Conservation (phyloP, 1,140 invertebrate genomes). For the Pectinophora gossypiella region DNA sequence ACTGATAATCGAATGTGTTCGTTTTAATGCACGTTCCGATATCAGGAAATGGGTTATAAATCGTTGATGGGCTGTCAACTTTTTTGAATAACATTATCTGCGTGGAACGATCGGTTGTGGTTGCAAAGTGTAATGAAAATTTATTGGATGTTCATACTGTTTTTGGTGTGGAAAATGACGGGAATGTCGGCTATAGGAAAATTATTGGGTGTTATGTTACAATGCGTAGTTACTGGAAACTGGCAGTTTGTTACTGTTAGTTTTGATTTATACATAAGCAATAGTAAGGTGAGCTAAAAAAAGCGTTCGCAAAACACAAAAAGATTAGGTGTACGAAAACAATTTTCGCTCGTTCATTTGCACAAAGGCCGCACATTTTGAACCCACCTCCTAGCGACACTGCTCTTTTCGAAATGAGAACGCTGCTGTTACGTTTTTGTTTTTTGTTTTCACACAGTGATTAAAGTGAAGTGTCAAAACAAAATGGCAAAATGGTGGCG, state of each 20-base stretch:
- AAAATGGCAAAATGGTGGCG: constrained; percentile 50
- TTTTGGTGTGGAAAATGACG: background rate
- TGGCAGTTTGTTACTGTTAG: no score
- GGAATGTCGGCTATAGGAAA: no score
- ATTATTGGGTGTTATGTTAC: no score
- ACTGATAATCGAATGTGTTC: constrained; percentile 38
- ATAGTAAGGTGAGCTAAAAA: no score
- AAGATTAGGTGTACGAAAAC: constrained; percentile 26
- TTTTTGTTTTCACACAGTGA: constrained; percentile 70
- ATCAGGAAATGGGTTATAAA: constrained; percentile 56
- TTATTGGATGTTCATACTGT: background rate
- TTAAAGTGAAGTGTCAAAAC: constrained; percentile 73
- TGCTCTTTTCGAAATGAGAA: constrained; percentile 70
- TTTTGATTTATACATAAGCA: no score
- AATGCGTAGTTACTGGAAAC: no score
- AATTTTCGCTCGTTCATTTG: constrained; percentile 38
- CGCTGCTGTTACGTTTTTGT: constrained; percentile 30
- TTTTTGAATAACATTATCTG: constrained; percentile 40
- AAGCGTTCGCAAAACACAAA: no score
- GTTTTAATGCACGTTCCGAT: constrained; percentile 43
- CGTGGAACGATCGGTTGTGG: constrained; percentile 14
- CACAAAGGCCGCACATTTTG: constrained; percentile 39
- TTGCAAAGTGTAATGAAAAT: constrained; percentile 15
- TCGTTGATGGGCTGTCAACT: constrained; percentile 37
- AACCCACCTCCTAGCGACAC: constrained; percentile 19